Evolutionary conservation across 2,113 vertebrate species (phyloP).

Genomic region (Piaya cayana): DNA sequence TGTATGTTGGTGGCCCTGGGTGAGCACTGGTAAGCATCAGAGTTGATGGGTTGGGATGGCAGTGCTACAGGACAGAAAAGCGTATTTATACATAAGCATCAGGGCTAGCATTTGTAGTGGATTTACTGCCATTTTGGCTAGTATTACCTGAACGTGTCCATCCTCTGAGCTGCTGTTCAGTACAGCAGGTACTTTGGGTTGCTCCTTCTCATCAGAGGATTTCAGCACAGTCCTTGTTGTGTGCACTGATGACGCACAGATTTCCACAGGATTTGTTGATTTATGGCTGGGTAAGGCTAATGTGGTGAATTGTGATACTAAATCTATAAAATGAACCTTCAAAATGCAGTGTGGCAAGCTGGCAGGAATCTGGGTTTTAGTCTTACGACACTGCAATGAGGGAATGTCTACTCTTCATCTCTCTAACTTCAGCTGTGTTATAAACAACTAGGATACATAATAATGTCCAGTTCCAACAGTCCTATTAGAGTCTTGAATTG

Average conservation of each 20-base stretch:
- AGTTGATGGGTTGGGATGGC: not conserved
- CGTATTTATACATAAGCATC: not conserved
- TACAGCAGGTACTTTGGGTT: not conserved
- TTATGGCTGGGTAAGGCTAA: not conserved
- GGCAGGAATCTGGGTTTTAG: not conserved
- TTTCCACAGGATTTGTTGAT: not conserved
- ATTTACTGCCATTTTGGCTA: not conserved
- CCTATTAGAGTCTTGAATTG: not conserved
- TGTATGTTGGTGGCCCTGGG: not conserved
- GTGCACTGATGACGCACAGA: not conserved
- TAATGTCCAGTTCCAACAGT: not conserved
- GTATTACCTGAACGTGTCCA: not conserved
- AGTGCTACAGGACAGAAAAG: not conserved
- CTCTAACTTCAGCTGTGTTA: not conserved
- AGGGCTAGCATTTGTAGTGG: not conserved
- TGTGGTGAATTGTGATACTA: not conserved
- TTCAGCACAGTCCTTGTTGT: not conserved
- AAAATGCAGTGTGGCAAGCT: not conserved
- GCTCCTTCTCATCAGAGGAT: not conserved
- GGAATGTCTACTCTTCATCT: not conserved
- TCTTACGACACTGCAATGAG: not conserved
- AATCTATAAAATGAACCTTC: not conserved
- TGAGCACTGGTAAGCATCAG: not conserved
- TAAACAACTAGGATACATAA: not conserved
- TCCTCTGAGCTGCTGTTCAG: not conserved